Conservation (phyloP, 2,797 vertebrate species). For the Serranus cabrilla region DNA sequence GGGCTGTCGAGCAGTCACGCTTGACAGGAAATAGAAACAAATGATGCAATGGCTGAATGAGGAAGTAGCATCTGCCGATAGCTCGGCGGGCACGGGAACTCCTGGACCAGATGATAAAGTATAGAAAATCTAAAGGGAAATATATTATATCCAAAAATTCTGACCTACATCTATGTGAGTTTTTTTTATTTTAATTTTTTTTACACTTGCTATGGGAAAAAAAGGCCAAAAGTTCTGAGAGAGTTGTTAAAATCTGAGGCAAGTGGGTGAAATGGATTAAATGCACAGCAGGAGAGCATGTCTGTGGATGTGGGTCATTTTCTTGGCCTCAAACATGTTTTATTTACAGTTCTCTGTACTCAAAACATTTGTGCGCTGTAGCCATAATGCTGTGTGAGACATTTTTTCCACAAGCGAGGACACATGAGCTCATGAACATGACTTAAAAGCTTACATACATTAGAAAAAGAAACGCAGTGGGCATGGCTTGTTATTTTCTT, state of each 20-base stretch:
- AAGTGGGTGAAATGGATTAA: slow-evolving; percentile 50
- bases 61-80: slow-evolving; percentile 47
- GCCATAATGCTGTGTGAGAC: neutral
- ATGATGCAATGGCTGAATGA: slow-evolving; percentile 79
- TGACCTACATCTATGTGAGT: slow-evolving; percentile 48
- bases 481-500: slow-evolving; percentile 6
- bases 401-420: neutral
- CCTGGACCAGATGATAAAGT: slow-evolving; percentile 38
- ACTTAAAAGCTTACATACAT: slow-evolving; percentile 34
- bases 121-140: slow-evolving; percentile 51
- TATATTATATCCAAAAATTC: slow-evolving; percentile 36
- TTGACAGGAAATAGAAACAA: slow-evolving; percentile 79
- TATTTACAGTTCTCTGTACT: slow-evolving; percentile 47
- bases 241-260: slow-evolving; percentile 48
- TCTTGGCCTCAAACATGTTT: slow-evolving; percentile 44
- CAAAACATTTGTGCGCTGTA: slow-evolving; percentile 22
- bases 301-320: slow-evolving; percentile 43
- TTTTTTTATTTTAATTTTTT: neutral
- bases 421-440: slow-evolving; percentile 15
- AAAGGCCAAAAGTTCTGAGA: slow-evolving; percentile 38
- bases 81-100: slow-evolving; percentile 42
- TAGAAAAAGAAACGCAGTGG: neutral
- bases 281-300: slow-evolving; percentile 20
- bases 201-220: slow-evolving; percentile 17
- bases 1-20: slow-evolving; percentile 81